Conservation (phyloP, 2,888 invertebrate genomes). For the Drosophila gaucha region DNA sequence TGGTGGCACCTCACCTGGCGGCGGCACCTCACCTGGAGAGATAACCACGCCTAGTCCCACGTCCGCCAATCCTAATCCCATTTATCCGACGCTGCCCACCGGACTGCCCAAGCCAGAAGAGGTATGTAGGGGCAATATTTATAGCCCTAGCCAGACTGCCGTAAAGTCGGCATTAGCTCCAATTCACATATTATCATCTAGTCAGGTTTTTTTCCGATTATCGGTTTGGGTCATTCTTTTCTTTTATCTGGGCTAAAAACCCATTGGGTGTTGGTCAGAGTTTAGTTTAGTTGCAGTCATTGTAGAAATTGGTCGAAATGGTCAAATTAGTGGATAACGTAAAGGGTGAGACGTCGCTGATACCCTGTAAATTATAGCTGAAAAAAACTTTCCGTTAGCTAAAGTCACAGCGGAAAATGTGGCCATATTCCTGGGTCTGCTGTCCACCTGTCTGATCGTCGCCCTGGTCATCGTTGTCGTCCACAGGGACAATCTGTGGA, state of each 20-base stretch:
- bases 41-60: too few relatives aligned
- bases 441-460: constrained; percentile 63
- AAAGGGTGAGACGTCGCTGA: constrained; percentile 45
- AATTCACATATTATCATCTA: constrained; percentile 46
- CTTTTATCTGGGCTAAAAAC: constrained; percentile 46
- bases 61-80: constrained; percentile 42
- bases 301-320: constrained; percentile 38
- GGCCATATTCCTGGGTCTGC: constrained; percentile 73
- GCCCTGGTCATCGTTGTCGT: constrained; percentile 69
- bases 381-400: constrained; percentile 36
- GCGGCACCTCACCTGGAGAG: too few relatives aligned
- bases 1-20: constrained; percentile 14
- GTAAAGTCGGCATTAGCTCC: constrained; percentile 65
- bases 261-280: constrained; percentile 1
- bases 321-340: constrained; percentile 39
- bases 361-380: background rate
- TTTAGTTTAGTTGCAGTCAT: constrained; percentile 34
- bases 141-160: constrained; percentile 16
- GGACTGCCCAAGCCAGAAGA: constrained; percentile 77
- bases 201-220: constrained; percentile 44
- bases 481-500: constrained; percentile 57
- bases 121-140: constrained; percentile 59
- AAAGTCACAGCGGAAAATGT: constrained; percentile 58
- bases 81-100: constrained; percentile 75
- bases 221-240: constrained; percentile 24